Conservation (phyloP, 23 tunicate genomes). For the Aplidium turbinatum region DNA sequence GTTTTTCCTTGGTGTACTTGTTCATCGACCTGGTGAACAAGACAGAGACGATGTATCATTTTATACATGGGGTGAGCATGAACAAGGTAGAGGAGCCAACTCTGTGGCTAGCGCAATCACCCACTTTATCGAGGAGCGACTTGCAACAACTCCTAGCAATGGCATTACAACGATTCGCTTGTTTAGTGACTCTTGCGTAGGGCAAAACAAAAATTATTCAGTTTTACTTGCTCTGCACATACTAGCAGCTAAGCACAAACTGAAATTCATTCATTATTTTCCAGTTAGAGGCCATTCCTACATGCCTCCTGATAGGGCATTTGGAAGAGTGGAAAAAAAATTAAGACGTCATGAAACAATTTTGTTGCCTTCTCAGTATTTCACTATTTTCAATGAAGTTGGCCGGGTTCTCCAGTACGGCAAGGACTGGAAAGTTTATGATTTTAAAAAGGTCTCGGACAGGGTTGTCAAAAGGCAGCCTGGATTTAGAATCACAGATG, state of each 20-base stretch:
- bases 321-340: slow-evolving; percentile 34
- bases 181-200: slow-evolving; percentile 29
- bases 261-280: slow-evolving; percentile 22
- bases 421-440: slow-evolving; percentile 34
- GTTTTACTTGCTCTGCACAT: slow-evolving; percentile 34
- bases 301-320: slow-evolving; percentile 33
- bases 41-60: slow-evolving; percentile 17
- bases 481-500: slow-evolving; percentile 4
- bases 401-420: slow-evolving; percentile 10
- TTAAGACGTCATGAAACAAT: slow-evolving; percentile 17
- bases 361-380: slow-evolving; percentile 4
- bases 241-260: slow-evolving; percentile 17
- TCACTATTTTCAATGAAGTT: slow-evolving; percentile 7
- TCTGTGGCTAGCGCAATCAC: slow-evolving; percentile 17
- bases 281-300: slow-evolving; percentile 30
- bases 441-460: slow-evolving; percentile 7
- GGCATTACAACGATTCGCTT: slow-evolving; percentile 12
- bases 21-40: slow-evolving; percentile 18
- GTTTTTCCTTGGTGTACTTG: slow-evolving; percentile 29
- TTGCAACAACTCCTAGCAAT: background rate
- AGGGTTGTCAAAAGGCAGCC: slow-evolving; percentile 14
- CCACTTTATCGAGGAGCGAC: slow-evolving; percentile 9
- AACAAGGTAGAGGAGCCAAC: slow-evolving; percentile 28
- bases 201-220: slow-evolving; percentile 22
- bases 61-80: slow-evolving; percentile 31